Evolutionary conservation across 2,797 vertebrate genomes (phyloP), one percentile per base, ranked within the genome.

Genomic region (Steatocranus sp.): DNA sequence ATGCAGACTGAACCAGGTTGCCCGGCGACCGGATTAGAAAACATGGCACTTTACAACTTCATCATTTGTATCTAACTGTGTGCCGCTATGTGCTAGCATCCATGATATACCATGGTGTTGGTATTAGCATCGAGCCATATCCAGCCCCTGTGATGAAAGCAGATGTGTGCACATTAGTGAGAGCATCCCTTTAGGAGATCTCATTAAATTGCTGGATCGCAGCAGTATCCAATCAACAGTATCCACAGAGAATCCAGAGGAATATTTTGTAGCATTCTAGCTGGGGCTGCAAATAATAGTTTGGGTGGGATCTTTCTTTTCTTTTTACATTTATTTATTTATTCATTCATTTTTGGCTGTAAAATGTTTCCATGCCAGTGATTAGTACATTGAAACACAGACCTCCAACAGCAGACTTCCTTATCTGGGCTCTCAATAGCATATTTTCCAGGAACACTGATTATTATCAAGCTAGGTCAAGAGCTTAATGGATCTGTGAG

Each of bases 141-240:
- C 86, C 43, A 74, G 84, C 88, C 75, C 87, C 86, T 82, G 89
- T 75, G 86, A 94, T 88, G 92, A 92, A 90, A 82, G 89, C 94
- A 95, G 94, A 93, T 95, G 93, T 93, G 88, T 81, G 90, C 89
- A 90, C 89, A 93, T 94, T 92, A 93, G 85, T 63, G 58, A 75
- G 76, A 85, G 85, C 83, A 77, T 92, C 90, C 86, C 92, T 90
- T 92, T 74, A 93, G 91, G 93, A 92, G 84, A 92, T 86, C 91
- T 93, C 92, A 91, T 94, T 93, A 93, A 92, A 80, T 53, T 68
- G 81, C 85, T 88, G 86, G 86, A 91, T 90, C 86, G 41, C 92
- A 91, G 93, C 87, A 79, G 91, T 23, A 76, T 89, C 92, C 92
- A 92, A 94, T 94, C 89, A 94, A 87, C 88, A 88, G 75, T 73